phyloP scores from a whole-genome alignment of 2,797 vertebrate species.

The Crenuchus spilurus region DNA sequence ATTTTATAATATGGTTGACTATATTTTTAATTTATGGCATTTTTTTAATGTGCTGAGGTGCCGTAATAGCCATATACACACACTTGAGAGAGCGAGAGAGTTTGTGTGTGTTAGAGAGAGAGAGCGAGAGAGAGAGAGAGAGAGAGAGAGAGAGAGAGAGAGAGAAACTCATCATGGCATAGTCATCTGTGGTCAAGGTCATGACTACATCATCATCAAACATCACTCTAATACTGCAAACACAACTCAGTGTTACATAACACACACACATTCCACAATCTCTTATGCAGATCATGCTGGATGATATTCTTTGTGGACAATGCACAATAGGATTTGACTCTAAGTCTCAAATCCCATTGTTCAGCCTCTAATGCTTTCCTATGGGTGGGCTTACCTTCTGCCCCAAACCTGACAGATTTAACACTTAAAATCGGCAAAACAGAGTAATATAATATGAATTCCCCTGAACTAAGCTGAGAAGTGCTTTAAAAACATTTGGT shows the following conservation, averaged over 20 bases:
- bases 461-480: too few relatives aligned
- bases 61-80: too few relatives aligned
- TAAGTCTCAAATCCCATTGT: conserved; percentile 47
- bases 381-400: conserved; percentile 31
- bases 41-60: too few relatives aligned
- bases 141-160: not conserved
- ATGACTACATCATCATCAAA: not conserved
- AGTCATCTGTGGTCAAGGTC: not conserved
- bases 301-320: conserved; percentile 1
- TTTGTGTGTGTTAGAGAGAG: not conserved
- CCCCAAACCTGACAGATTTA: conserved; percentile 44
- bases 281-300: not conserved
- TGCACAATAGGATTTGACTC: conserved; percentile 18
- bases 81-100: too few relatives aligned
- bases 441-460: too few relatives aligned
- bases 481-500: too few relatives aligned
- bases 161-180: not conserved
- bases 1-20: too few relatives aligned
- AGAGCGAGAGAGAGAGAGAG: not conserved
- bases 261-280: not conserved
- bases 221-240: conserved; percentile 10
- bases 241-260: conserved; percentile 15
- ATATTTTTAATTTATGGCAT: too few relatives aligned
- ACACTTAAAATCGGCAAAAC: too few relatives aligned
- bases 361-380: conserved; percentile 31